Evolutionary conservation across 2,888 invertebrate genomes (phyloP).

Genomic region (Drosophila falleni): DNA sequence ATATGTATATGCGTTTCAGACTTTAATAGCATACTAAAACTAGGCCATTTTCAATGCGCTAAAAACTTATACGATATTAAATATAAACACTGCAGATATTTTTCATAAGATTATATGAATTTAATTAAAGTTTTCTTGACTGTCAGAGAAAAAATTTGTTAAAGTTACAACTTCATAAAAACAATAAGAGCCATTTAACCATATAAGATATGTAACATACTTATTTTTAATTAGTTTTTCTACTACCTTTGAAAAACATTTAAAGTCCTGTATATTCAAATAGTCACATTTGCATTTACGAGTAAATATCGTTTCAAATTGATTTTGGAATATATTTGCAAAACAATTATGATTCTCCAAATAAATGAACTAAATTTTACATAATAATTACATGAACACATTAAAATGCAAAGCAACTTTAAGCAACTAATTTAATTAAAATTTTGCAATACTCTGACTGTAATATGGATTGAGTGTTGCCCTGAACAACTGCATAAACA

Average conservation of each 20-base stretch:
- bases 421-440: constrained; percentile 38
- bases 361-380: constrained; percentile 6
- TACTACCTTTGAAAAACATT: not conserved
- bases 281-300: not conserved
- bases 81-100: constrained; percentile 23
- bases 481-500: constrained; percentile 63
- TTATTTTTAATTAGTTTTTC: not conserved
- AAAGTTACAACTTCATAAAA: not conserved
- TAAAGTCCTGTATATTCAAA: not conserved
- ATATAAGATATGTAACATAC: not conserved
- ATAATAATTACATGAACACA: constrained; percentile 22
- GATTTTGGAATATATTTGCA: not conserved
- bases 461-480: constrained; percentile 21
- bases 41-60: constrained; percentile 23
- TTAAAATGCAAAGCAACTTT: constrained; percentile 15
- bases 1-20: constrained; percentile 4
- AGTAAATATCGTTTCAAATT: not conserved
- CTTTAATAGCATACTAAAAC: constrained; percentile 47
- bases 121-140: not conserved
- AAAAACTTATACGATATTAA: constrained; percentile 28
- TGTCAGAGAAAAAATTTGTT: not conserved
- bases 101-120: not conserved
- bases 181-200: not conserved
- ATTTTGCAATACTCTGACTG: constrained; percentile 23
- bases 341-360: not conserved